Base-by-base conservation (phyloP, 2,113 vertebrate genomes). In the Etia nguti region DNA sequence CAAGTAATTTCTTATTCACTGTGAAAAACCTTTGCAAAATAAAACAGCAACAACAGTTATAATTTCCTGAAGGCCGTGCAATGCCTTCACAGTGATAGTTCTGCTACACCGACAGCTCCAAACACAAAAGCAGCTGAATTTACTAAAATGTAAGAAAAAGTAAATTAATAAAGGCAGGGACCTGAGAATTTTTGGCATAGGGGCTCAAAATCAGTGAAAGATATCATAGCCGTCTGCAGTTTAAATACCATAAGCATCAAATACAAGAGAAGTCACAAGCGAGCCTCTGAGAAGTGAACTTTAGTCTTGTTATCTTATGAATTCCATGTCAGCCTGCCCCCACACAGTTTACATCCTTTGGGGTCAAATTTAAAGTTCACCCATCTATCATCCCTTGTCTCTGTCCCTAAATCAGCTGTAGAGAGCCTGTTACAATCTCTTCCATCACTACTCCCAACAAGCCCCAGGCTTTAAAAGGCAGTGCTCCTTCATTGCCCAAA, bases 321-420 rank as follows among this genome's bases (percentile, higher is more conserved):
- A 82, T 87, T 89, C 57, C 38, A 46, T 22, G 57, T 77, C 34
- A 11, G 75, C 46, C 29, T 16, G 80, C 41, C 55, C 41, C 62
- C 86, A 31, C 55, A 54, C 85, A 50, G 56, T 92, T 89, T 73
- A 85, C 81, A 83, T 56, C 84, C 62, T 84, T 88, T 83, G 70
- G 62, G 90, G 84, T 94, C 87, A 86, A 82, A 90, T 81, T 79
- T 68, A 84, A 87, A 87, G 75, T 90, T 92, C 84, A 88, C 6
- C 70, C 79, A 88, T 92, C 89, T 70, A 81, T 94, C 90, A 91
- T 83, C 68, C 34, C 15, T 85, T 86, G 55, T 81, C 85, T 82
- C 60, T 59, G 75, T 81, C 20, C 55, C 88, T 29, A 80, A 88
- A 89, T 86, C 87, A 82, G 70, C 82, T 84, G 89, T 60, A 60